A percentile compares a stretch with the other conserved stretches of the same genome.
These are phyloP conservation scores for Myiothlypis coronata DNA, from an alignment of 2,797 vertebrate species.

Conservation along the genomic window DNA sequence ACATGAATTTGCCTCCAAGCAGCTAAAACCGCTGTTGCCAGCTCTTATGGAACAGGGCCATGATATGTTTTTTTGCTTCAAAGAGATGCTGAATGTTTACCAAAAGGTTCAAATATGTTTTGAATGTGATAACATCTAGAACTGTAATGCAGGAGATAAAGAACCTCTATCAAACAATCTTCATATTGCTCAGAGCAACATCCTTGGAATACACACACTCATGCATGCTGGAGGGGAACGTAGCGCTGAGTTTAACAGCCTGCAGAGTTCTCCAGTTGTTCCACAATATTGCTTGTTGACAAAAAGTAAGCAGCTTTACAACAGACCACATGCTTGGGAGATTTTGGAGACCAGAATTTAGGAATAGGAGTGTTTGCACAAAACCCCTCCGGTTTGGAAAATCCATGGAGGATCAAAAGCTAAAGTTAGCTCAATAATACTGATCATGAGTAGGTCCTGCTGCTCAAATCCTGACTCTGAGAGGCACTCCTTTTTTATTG, in stretches of 20 bases:
- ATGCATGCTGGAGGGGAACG: neutral
- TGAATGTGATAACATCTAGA: slow-evolving; percentile 24
- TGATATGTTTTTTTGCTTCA: neutral
- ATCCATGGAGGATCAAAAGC: neutral
- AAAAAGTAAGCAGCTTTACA: neutral
- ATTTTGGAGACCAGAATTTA: neutral
- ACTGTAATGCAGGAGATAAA: neutral
- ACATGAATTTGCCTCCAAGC: neutral
- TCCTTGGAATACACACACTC: neutral
- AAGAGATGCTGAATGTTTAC: slow-evolving; percentile 3
- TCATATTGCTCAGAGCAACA: neutral
- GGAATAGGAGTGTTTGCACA: neutral
- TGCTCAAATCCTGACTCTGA: neutral
- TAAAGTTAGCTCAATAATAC: neutral
- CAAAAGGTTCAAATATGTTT: slow-evolving; percentile 17
- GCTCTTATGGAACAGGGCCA: neutral
- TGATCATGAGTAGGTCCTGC: neutral
- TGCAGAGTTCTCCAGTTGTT: neutral
- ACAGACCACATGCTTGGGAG: neutral
- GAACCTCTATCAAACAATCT: neutral
- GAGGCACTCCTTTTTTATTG: neutral
- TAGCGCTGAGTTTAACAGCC: neutral
- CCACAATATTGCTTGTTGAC: neutral
- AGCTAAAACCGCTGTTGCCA: neutral
- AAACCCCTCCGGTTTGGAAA: neutral